These are phyloP conservation scores for Chaenodraco wilsoni DNA, from an alignment of 2,797 vertebrate species.

Conservation along the genomic window DNA sequence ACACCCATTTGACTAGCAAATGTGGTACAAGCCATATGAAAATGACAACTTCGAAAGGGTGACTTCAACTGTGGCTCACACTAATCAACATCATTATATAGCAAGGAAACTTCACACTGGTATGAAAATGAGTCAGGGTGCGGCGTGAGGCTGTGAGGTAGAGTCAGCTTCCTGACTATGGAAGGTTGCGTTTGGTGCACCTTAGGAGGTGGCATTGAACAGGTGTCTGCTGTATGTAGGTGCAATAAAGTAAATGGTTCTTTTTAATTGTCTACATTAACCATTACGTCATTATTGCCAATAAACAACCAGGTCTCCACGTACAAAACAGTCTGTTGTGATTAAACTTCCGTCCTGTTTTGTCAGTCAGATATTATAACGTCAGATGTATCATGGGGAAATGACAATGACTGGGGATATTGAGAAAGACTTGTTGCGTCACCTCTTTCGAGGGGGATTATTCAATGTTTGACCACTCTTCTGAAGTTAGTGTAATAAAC, in stretches of 20 bases:
- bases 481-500: not conserved
- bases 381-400: no score
- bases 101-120: not conserved
- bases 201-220: not conserved
- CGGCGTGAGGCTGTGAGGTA: not conserved
- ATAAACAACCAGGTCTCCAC: not conserved
- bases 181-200: not conserved
- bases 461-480: not conserved
- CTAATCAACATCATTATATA: not conserved
- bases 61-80: slow-evolving; percentile 8
- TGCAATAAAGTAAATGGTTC: not conserved
- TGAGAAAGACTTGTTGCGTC: no score
- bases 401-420: no score
- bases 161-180: not conserved
- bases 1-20: slow-evolving; percentile 84
- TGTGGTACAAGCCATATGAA: slow-evolving; percentile 60
- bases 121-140: slow-evolving; percentile 1
- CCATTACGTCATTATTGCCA: not conserved
- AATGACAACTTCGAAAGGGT: slow-evolving; percentile 41
- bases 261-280: no score
- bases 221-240: not conserved
- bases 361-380: not conserved
- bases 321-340: not conserved
- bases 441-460: no score
- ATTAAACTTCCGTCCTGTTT: not conserved